Percentiles rank a stretch among this genome's conserved stretches.
phyloP scores from a whole-genome alignment of 2,113 vertebrate genomes.

The Rhinichthys klamathensis region DNA sequence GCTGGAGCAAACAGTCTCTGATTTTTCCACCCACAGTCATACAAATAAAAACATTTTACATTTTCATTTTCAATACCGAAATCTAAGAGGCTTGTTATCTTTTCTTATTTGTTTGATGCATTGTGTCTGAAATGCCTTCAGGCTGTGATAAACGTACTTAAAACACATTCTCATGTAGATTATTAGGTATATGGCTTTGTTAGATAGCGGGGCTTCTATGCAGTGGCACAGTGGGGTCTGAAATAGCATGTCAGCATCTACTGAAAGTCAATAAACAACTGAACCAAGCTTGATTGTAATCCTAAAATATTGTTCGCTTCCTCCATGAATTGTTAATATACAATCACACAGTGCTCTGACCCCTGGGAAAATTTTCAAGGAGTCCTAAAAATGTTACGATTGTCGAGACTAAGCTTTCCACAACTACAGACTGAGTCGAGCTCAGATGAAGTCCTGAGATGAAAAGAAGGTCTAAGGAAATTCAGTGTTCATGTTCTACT shows the following conservation, averaged over 20 bases:
- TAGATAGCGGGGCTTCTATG: conserved; percentile 54
- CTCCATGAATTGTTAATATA: conserved; percentile 38
- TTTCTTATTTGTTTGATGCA: conserved; percentile 62
- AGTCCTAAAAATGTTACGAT: conserved; percentile 8
- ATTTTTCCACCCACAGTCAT: conserved; percentile 52
- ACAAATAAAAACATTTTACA: conserved; percentile 56
- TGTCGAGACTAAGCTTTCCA: not conserved
- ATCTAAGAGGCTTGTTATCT: conserved; percentile 58
- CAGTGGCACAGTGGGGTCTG: conserved; percentile 33
- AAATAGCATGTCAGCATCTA: conserved; percentile 48
- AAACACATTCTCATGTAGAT: conserved; percentile 62
- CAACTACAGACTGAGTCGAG: conserved; percentile 8
- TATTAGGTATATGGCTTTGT: conserved; percentile 49
- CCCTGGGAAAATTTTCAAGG: conserved; percentile 17
- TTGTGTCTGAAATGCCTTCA: conserved; percentile 59
- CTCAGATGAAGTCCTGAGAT: not conserved
- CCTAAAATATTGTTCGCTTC: conserved; percentile 22
- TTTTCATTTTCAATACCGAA: conserved; percentile 59
- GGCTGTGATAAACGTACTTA: conserved; percentile 54
- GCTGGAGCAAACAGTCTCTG: conserved; percentile 51
- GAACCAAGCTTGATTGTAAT: conserved; percentile 39
- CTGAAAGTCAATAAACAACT: conserved; percentile 49
- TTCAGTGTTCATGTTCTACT: conserved; percentile 1
- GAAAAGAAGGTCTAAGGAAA: conserved; percentile 15
- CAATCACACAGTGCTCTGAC: conserved; percentile 11